Conservation (phyloP, 2,797 vertebrate species). For the Gobio occitaniae region DNA sequence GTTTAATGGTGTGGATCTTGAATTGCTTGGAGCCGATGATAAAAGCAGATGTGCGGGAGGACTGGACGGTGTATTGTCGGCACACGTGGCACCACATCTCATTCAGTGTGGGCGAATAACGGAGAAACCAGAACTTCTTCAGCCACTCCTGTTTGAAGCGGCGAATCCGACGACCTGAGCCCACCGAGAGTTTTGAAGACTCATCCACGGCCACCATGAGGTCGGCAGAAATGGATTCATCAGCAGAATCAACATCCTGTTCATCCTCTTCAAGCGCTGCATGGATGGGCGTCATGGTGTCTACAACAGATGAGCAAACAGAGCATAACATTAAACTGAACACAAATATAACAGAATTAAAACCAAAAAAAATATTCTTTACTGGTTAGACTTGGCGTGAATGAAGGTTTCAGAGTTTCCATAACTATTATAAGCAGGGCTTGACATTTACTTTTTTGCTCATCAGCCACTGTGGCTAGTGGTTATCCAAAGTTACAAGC, state of each 20-base stretch:
- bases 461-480: no score
- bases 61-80: slow-evolving; percentile 96
- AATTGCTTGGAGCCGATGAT: slow-evolving; percentile 98
- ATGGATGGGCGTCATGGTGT: slow-evolving; percentile 86
- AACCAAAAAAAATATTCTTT: background rate
- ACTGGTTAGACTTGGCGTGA: background rate
- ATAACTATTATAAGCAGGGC: background rate
- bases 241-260: slow-evolving; percentile 93
- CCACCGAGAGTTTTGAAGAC: slow-evolving; percentile 85
- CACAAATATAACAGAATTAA: background rate
- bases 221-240: slow-evolving; percentile 91
- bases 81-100: slow-evolving; percentile 99
- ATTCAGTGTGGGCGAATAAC: slow-evolving; percentile 93
- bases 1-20: slow-evolving; percentile 98
- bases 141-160: slow-evolving; percentile 98
- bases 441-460: no score
- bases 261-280: slow-evolving; percentile 91
- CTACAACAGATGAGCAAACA: slow-evolving; percentile 78
- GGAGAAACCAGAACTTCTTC: slow-evolving; percentile 98
- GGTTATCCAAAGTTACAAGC: no score
- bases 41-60: slow-evolving; percentile 94
- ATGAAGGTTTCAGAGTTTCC: background rate
- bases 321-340: slow-evolving; percentile 9
- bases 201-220: slow-evolving; percentile 87
- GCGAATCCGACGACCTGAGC: slow-evolving; percentile 86